phyloP scores from a whole-genome alignment of 2,888 invertebrate species.

The Diarsia dahlii region DNA sequence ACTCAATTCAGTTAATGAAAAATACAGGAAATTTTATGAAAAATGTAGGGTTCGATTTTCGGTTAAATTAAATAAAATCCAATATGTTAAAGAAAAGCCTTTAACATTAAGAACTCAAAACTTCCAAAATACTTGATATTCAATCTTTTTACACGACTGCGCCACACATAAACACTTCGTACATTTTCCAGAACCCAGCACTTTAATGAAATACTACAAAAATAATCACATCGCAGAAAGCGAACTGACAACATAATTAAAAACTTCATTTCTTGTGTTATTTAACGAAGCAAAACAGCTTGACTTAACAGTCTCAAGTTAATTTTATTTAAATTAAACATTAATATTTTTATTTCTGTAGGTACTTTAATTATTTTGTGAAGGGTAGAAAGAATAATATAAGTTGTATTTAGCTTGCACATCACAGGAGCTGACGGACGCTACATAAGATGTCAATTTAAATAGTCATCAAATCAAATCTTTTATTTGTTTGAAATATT shows the following conservation, averaged over 20 bases:
- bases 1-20: no score
- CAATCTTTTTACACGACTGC: neutral
- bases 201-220: slow-evolving; percentile 40
- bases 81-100: no score
- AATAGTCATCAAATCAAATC: no score
- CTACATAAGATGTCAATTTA: no score
- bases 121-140: neutral
- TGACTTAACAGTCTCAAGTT: slow-evolving; percentile 16
- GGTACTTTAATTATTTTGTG: slow-evolving; percentile 4
- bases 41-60: no score
- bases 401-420: no score
- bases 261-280: slow-evolving; percentile 35
- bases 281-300: slow-evolving; percentile 32
- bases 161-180: neutral
- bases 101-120: no score
- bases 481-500: no score
- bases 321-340: neutral
- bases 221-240: slow-evolving; percentile 22
- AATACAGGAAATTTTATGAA: neutral
- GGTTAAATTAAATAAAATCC: no score
- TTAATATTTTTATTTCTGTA: neutral
- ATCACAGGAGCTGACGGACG: no score
- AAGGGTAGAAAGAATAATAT: no score
- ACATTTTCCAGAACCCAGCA: slow-evolving; percentile 6
- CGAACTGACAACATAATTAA: slow-evolving; percentile 52